Evolutionary conservation across 2,797 vertebrate species (phyloP), one percentile per base, ranked within the genome.

Genomic region (Phylloscopus collybita): DNA sequence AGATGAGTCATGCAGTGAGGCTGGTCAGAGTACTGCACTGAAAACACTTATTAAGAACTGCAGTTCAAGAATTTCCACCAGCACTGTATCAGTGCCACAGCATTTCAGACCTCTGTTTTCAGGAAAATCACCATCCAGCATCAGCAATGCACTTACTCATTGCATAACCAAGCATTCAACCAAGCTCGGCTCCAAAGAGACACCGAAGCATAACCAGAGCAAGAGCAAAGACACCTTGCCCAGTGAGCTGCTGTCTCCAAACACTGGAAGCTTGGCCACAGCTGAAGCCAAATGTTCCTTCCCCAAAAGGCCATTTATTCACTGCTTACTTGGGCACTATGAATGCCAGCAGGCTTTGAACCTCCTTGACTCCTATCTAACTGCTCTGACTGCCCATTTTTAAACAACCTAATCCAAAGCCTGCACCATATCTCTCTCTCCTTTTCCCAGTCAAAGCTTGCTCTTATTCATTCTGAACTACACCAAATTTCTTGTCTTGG

Each of bases 321-420:
- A 34, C 47, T 18, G 40, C 47, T 67, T 0, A 0, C 25, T 56
- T 47, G 51, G 62, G 45, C 47, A 32, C 32, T 10, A 8, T 0
- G 0, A 38, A 36, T 21, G 47, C 59, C 17, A n/a, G 29, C 1
- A 0, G 45, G 19, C 32, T 44, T 34, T 7, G 1, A 71, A 59
- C 22, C 10, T 44, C 69, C 64, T 16, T 4, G 1, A 8, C 64
- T 59, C 60, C 57, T 49, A 20, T 14, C 45, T 22, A 38, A 71
- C 22, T 2, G 0, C 22, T 87, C 51, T 19, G 27, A 34, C 0
- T 26, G 40, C 5, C n/a, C 27, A 6, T 56, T 82, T 83, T 67
- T 12, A 91, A 92, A 49, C 6, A 60, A n/a, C 17, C 44, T 51
- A 49, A 90, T 62, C 64, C 47, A 67, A 82, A 47, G 15, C 3